phyloP scores from a whole-genome alignment of 2,113 vertebrate genomes.

The Cynopterus brachyotis region DNA sequence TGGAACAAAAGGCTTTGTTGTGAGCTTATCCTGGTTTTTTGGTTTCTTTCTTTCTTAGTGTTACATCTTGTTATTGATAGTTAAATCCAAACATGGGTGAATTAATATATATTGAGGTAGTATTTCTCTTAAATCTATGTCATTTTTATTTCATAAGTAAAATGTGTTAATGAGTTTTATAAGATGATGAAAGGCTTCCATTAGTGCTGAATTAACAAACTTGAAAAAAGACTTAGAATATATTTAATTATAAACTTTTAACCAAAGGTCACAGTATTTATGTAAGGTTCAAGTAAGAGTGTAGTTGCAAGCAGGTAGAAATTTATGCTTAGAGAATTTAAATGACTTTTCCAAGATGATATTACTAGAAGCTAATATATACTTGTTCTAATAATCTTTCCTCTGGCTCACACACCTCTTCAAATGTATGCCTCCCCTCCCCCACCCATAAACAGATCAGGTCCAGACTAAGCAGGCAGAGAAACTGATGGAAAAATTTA shows the following conservation, averaged over 20 bases:
- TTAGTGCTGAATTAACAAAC: constrained; percentile 32
- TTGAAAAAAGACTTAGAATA: not conserved
- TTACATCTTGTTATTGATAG: not conserved
- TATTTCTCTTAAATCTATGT: constrained; percentile 17
- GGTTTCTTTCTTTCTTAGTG: not conserved
- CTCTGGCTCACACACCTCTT: not conserved
- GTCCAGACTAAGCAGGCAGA: not conserved
- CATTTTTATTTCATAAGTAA: constrained; percentile 37
- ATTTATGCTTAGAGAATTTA: not conserved
- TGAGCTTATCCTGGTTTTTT: not conserved
- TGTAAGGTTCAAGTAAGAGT: not conserved
- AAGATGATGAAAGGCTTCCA: constrained; percentile 21
- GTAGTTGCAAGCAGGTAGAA: not conserved
- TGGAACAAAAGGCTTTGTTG: not conserved
- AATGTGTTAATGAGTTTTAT: constrained; percentile 16
- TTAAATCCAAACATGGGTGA: constrained; percentile 42
- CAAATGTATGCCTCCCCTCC: not conserved
- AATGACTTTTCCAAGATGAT: not conserved
- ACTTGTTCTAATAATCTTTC: not conserved
- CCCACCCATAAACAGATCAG: not conserved
- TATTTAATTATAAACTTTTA: not conserved
- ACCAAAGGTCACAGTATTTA: constrained; percentile 30
- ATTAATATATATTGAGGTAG: not conserved
- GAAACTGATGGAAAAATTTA: not conserved
- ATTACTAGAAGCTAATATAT: not conserved